Evolutionary conservation across 2,797 vertebrate species (phyloP).

Genomic region (Galaxias olidus): DNA sequence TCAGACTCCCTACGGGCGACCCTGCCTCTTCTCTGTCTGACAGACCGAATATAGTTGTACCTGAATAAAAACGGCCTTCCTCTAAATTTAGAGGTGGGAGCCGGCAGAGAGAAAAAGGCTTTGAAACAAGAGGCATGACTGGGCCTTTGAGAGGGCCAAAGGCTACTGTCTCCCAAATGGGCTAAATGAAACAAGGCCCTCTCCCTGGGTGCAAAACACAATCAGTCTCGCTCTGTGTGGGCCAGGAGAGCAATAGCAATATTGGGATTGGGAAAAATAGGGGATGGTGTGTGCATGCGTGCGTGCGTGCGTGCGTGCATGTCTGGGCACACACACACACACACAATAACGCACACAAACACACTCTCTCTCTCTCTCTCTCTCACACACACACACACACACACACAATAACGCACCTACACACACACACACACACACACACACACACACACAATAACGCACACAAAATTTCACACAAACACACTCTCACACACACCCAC

Average conservation of each 20-base stretch:
- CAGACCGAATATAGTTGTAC: no score
- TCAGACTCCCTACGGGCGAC: no score
- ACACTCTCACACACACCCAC: constrained; percentile 25
- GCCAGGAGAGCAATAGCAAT: constrained; percentile 2
- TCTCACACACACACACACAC: constrained; percentile 39
- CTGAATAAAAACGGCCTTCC: constrained; percentile 1
- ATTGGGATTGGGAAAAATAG: no score
- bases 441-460: constrained; percentile 24
- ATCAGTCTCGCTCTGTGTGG: constrained; percentile 10
- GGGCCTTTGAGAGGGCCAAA: not conserved
- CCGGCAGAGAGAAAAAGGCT: constrained; percentile 10
- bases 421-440: constrained; percentile 34
- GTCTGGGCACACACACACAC: constrained; percentile 35
- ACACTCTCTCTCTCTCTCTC: no score
- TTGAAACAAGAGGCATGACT: constrained; percentile 20
- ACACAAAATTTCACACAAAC: no score
- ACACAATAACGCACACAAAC: constrained; percentile 30
- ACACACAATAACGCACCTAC: no score
- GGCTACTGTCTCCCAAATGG: constrained; percentile 32
- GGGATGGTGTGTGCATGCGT: not conserved
- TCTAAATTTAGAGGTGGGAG: constrained; percentile 19
- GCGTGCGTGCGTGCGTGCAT: no score
- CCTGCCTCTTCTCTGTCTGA: no score
- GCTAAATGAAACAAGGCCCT: constrained; percentile 42
- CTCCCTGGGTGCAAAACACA: constrained; percentile 40